A percentile compares a stretch with the other conserved stretches of the same genome.
Conservation (phyloP, 92 coral and sea anemone species). For the Parazoanthus darwini region DNA sequence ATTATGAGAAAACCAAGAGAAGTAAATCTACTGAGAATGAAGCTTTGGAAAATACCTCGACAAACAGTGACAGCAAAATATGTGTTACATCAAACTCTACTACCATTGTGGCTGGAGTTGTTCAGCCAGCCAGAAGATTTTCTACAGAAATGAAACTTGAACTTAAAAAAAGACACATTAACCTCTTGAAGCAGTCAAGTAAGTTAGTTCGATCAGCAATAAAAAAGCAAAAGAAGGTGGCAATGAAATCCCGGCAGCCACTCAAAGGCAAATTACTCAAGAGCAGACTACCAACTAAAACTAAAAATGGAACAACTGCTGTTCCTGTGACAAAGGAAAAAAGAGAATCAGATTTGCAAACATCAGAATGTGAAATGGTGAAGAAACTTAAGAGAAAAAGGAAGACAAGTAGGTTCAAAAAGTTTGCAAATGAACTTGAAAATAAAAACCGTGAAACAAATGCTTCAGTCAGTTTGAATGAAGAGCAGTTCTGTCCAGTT, state of each 20-base stretch:
- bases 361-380: neutral
- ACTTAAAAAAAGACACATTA: constrained; percentile 32
- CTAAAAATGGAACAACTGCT: neutral
- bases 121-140: constrained; percentile 24
- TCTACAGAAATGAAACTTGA: constrained; percentile 43
- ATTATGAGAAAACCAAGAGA: neutral
- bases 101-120: neutral
- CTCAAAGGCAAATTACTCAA: constrained; percentile 5
- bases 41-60: neutral
- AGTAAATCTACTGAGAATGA: neutral
- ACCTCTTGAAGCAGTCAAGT: constrained; percentile 38
- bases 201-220: constrained; percentile 32
- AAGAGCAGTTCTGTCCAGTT: neutral
- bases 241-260: constrained; percentile 21
- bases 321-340: constrained; percentile 9
- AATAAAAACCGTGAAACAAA: neutral
- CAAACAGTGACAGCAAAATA: neutral
- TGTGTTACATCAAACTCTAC: neutral
- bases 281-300: neutral
- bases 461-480: neutral
- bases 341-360: constrained; percentile 1
- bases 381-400: constrained; percentile 17
- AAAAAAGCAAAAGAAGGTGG: constrained; percentile 16
- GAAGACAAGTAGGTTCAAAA: neutral
- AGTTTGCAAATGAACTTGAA: neutral